Conservation (phyloP, 2,888 invertebrate genomes). For the Chrysolina americana region DNA sequence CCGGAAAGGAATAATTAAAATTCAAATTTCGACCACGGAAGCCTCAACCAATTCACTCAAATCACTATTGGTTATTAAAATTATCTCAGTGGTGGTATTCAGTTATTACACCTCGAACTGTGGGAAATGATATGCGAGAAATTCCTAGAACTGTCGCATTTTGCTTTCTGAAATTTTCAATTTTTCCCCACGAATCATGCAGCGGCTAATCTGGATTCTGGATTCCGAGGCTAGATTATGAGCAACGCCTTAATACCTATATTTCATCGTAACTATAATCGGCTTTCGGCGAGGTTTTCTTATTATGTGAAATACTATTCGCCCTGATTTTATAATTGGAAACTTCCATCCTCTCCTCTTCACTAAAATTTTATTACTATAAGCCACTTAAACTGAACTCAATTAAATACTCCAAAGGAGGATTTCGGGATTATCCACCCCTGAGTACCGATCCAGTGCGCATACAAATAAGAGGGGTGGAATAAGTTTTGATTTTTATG, state of each 20-base stretch:
- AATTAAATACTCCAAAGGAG: constrained; percentile 9
- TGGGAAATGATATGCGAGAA: neutral
- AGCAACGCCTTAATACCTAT: constrained; percentile 34
- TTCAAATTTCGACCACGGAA: too few species aligned
- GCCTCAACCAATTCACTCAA: too few species aligned
- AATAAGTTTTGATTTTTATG: neutral
- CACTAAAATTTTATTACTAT: constrained; percentile 29
- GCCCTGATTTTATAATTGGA: constrained; percentile 25
- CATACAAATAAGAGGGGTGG: neutral
- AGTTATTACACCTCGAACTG: neutral
- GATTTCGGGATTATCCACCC: constrained; percentile 5
- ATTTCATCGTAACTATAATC: constrained; percentile 33
- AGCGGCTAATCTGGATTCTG: constrained; percentile 16
- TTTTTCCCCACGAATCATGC: neutral
- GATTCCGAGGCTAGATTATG: constrained; percentile 19
- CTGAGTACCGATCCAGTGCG: neutral
- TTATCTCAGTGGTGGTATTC: too few species aligned
- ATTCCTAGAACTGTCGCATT: neutral
- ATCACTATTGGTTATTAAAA: too few species aligned
- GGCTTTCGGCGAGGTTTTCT: constrained; percentile 19
- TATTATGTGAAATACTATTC: constrained; percentile 30
- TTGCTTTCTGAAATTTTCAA: neutral
- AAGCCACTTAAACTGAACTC: constrained; percentile 30
- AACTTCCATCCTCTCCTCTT: constrained; percentile 17
- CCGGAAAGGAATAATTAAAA: too few species aligned